These are phyloP conservation scores for Panulirus ornatus DNA, from an alignment of 1,140 invertebrate species.

Conservation along the genomic window DNA sequence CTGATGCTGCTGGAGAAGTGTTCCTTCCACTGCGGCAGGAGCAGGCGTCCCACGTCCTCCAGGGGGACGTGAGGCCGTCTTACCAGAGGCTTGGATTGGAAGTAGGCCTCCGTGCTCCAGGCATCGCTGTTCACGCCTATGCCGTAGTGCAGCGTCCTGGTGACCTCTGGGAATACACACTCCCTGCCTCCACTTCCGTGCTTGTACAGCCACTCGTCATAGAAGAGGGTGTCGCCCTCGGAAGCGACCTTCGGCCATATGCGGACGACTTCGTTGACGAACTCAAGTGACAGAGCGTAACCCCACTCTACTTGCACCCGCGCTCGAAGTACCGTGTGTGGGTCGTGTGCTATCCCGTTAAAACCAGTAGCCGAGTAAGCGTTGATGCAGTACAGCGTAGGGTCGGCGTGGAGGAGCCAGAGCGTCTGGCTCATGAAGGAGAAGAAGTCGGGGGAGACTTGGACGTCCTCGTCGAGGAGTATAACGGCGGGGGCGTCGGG, in stretches of 20 bases:
- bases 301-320: conserved; percentile 71
- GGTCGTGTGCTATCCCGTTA: conserved; percentile 17
- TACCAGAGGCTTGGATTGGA: conserved; percentile 19
- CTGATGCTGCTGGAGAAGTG: conserved; percentile 16
- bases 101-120: conserved; percentile 43
- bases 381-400: conserved; percentile 83
- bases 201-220: conserved; percentile 70
- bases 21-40: not conserved
- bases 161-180: conserved; percentile 68
- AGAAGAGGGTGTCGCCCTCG: conserved; percentile 35
- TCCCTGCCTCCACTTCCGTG: conserved; percentile 48
- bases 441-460: conserved; percentile 84
- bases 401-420: conserved; percentile 81
- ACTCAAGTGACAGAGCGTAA: conserved; percentile 53
- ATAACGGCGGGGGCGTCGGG: conserved; percentile 78
- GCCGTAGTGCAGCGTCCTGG: conserved; percentile 62
- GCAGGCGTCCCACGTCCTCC: not conserved
- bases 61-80: not conserved
- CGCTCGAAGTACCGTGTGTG: conserved; percentile 36
- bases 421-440: conserved; percentile 83
- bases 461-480: conserved; percentile 84
- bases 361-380: conserved; percentile 78
- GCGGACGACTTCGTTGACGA: conserved; percentile 50
- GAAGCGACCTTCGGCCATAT: conserved; percentile 37
- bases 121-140: conserved; percentile 60